Evolutionary conservation across 2,888 invertebrate species (phyloP).

Genomic region (Byasa hedistus): DNA sequence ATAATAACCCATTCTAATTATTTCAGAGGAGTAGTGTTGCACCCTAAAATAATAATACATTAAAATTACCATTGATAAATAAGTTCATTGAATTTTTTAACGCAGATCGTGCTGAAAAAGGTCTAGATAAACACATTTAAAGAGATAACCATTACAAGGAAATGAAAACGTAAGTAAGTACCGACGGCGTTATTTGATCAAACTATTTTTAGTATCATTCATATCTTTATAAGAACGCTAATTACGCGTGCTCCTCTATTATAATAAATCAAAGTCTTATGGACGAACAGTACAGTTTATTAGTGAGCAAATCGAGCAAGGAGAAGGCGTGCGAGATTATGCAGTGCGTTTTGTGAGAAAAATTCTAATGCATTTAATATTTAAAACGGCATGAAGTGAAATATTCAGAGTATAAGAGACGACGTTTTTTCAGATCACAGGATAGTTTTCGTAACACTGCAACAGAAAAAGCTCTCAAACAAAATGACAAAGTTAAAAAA

Average conservation of each 20-base stretch:
- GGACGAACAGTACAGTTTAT: conserved; percentile 61
- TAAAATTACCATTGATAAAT: conserved; percentile 10
- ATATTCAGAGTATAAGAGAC: background rate
- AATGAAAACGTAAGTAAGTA: conserved; percentile 65
- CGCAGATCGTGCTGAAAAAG: conserved; percentile 37
- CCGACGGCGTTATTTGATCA: conserved; percentile 35
- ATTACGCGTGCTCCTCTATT: conserved; percentile 39
- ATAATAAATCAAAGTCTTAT: conserved; percentile 49
- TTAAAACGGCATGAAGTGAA: conserved; percentile 17
- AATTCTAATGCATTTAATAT: background rate
- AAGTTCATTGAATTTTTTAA: conserved; percentile 2
- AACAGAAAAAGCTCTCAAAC: conserved; percentile 34
- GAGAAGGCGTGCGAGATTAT: conserved; percentile 41
- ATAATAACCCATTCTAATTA: too few species aligned
- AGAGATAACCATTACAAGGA: conserved; percentile 48
- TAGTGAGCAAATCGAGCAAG: conserved; percentile 44
- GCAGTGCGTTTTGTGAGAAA: conserved; percentile 46
- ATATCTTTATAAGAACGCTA: conserved; percentile 39
- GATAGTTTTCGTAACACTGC: conserved; percentile 31
- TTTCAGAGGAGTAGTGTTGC: too few species aligned
- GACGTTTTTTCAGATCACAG: conserved; percentile 32
- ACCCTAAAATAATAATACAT: background rate
- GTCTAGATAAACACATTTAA: conserved; percentile 54
- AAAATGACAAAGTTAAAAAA: conserved; percentile 34
- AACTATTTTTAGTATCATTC: conserved; percentile 35